Conservation (phyloP, 2,888 invertebrate genomes). For the Andrena chrysosceles region DNA sequence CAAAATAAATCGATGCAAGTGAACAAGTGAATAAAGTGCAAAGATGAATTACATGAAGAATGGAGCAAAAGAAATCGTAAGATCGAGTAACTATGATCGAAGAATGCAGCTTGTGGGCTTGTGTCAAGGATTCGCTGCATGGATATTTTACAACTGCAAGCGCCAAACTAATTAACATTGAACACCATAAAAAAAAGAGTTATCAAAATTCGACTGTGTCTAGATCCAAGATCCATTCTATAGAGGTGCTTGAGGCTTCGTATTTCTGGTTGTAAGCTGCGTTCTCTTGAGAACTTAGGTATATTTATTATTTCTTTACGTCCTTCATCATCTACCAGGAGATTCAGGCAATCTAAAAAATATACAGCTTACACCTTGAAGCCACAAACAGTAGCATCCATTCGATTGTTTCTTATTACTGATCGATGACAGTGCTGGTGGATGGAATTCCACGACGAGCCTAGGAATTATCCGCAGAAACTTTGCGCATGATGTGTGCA, state of each 20-base stretch:
- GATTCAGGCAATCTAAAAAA: too few relatives aligned
- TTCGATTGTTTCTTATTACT: slow-evolving; percentile 39
- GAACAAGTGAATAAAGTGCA: slow-evolving; percentile 39
- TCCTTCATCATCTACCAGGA: too few relatives aligned
- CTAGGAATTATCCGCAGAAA: slow-evolving; percentile 57
- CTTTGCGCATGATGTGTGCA: slow-evolving; percentile 61
- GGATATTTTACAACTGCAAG: slow-evolving; percentile 51
- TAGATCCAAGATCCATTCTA: slow-evolving; percentile 34
- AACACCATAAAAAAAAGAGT: slow-evolving; percentile 33
- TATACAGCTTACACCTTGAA: neutral
- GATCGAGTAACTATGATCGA: slow-evolving; percentile 42
- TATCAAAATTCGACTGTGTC: slow-evolving; percentile 30
- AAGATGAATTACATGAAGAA: slow-evolving; percentile 51
- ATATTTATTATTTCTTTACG: too few relatives aligned
- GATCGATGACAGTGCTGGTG: slow-evolving; percentile 37
- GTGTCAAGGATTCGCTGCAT: slow-evolving; percentile 42
- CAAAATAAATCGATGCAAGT: slow-evolving; percentile 25
- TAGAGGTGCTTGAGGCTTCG: neutral
- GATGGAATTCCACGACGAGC: slow-evolving; percentile 41
- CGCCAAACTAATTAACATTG: slow-evolving; percentile 55
- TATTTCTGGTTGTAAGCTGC: neutral
- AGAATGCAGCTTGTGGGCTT: slow-evolving; percentile 33
- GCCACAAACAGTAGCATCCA: slow-evolving; percentile 6
- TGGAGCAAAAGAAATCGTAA: slow-evolving; percentile 66
- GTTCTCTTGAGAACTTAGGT: neutral